Base-by-base conservation (phyloP, 2,797 vertebrate genomes). In the Eulemur coronatus region DNA sequence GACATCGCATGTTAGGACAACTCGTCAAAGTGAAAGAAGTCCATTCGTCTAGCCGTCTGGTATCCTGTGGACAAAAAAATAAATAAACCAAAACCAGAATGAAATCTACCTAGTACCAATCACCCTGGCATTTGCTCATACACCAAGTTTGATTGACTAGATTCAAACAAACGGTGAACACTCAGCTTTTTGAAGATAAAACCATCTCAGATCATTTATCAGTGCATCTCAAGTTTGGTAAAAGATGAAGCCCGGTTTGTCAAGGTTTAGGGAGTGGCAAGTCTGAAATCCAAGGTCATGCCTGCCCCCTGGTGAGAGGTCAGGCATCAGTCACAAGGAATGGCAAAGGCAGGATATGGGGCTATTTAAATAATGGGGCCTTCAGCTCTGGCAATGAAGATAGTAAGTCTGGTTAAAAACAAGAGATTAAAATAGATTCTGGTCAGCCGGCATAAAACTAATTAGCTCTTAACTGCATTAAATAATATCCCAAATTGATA, bases 351-450 rank as follows among this genome's bases (percentile, higher is more conserved):
- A 48, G n/a, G 48, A 28, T n/a, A 75, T 1, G 7, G 50, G 26
- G 35, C 28, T 63, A 50, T 84, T 94, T 94, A 87, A 93, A 84
- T 81, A 82, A 91, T 22, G n/a, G 84, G 33, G 20, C 20, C 48
- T 28, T 75, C 41, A 59, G 84, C 38, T 1, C n/a, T 28, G 59
- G 52, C 38, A 80, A 92, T 78, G 52, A 87, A 82, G 69, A 65
- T 59, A 35, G 33, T 38, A 94, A 89, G 48, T 89, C 85, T 92
- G 61, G 65, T 84, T 63, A 89, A 90, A 97, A 93, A 59, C 43
- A 72, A 84, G 46, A 96, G 76, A 87, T 96, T 94, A 85, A 84
- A 59, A 94, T 12, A 38, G 91, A 94, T 94, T 72, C 89, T 81
- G 18, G 84, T 55, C 81, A 79, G 57, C 35, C 38, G 14, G 82